Evolutionary conservation across 1,140 invertebrate species (phyloP), one percentile per base, ranked within the genome.

Genomic region (Hydropsyche tenuis): DNA sequence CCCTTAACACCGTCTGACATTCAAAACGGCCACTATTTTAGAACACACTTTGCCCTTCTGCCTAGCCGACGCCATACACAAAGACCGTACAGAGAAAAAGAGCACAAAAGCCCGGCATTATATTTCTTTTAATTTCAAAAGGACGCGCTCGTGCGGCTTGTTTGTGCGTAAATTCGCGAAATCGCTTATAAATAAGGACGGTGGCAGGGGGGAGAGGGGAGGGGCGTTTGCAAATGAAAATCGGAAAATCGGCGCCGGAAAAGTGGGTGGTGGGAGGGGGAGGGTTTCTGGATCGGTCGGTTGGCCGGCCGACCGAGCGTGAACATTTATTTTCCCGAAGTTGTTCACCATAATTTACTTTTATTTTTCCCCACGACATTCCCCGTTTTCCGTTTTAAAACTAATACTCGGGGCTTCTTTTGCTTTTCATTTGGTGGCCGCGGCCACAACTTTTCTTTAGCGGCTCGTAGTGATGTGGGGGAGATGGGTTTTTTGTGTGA

Each of bases 281-380:
- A 37, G 30, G 3, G 69, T 46, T 9, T 64, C 56, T 60, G 18
- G 56, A 37, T 37, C 56, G 56, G 56, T 20, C 20, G 48, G 48
- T 20, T 53, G 48, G 48, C 48, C 48, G 48, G 23, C 63, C 63
- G 42, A 25, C 60, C n/a, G 62, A 72, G 72, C 75, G 53, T 48
- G 72, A 72, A 65, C 75, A 72, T 77, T 77, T 77, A 74, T 77
- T 77, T 77, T 65, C 64, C 27, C 63, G 25, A 72, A 74, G 48
- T 74, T 77, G 72, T 72, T 74, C 72, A 5, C 73, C 76, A 75
- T 77, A 77, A 77, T 74, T 77, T 77, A 77, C 73, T 77, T 77
- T 77, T 77, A 77, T 77, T 77, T 77, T 77, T 77, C 64, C 60
- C 18, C 18, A 37, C 68, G 68, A 69, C 66, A 73, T 73, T 75